These are phyloP conservation scores for Netelia fuscicornis DNA, from an alignment of 2,888 invertebrate genomes.

Conservation along the genomic window DNA sequence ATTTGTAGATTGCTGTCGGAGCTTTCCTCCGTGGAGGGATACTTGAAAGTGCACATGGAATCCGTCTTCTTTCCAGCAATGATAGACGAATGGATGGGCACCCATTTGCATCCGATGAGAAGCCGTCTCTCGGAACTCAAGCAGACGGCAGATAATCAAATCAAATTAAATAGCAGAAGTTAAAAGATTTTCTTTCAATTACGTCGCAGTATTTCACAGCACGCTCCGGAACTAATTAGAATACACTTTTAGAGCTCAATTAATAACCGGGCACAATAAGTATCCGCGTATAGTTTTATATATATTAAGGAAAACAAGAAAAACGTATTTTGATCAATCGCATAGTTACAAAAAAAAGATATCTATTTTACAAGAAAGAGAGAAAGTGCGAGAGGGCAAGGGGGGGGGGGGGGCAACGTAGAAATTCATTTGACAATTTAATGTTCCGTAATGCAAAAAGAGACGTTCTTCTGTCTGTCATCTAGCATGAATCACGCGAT, in stretches of 20 bases:
- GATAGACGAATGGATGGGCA: conserved; percentile 88
- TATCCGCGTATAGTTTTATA: conserved; percentile 48
- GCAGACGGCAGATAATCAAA: conserved; percentile 86
- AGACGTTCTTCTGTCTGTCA: neutral
- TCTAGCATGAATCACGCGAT: conserved; percentile 1
- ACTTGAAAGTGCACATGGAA: conserved; percentile 86
- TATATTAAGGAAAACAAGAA: conserved; percentile 1
- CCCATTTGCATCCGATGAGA: conserved; percentile 86
- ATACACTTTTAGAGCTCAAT: conserved; percentile 38
- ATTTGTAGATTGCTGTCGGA: conserved; percentile 85
- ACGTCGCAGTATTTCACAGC: neutral
- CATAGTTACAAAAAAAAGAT: conserved; percentile 31
- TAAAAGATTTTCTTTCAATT: conserved; percentile 38
- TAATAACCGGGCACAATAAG: conserved; percentile 53
- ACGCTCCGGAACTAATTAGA: conserved; percentile 42
- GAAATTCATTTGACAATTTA: neutral
- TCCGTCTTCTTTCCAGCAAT: conserved; percentile 87
- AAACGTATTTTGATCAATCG: conserved; percentile 53
- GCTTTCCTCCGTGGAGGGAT: conserved; percentile 86
- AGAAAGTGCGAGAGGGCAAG: too few species aligned
- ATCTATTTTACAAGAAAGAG: conserved; percentile 14
- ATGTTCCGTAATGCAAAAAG: conserved; percentile 22
- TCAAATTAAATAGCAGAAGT: conserved; percentile 84
- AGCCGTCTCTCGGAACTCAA: conserved; percentile 85
- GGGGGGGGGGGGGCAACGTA: neutral